Evolutionary conservation across 2,113 vertebrate species (phyloP), one percentile per base, ranked within the genome.

Genomic region (Ptilorrhoa leucosticta): DNA sequence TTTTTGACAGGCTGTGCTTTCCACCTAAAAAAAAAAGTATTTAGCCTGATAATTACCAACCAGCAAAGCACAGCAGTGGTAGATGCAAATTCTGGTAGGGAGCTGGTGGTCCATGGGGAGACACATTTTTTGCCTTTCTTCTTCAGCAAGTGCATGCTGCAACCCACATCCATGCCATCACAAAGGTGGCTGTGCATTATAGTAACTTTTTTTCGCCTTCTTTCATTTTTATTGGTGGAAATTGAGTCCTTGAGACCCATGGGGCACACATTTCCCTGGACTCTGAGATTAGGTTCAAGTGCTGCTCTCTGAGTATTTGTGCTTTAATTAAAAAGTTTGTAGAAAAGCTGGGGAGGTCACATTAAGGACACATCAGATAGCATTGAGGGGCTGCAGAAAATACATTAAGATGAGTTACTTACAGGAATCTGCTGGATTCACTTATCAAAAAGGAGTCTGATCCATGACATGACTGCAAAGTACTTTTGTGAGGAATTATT

Each of bases 231-330:
- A 8, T 10, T 5, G 23, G 15, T 42, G 35, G 56, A 73, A 77
- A 31, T 53, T 75, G 6, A 6, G 22, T 56, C 37, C 37, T 50
- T 57, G 37, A 7, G 6, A n/a, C 37, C 4, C 31, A 42, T 1
- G 0, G 40, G 13, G 16, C 27, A 21, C 13, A 18, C 1, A 2
- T 21, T 85, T 47, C 42, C 17, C 23, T 4, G 1, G 15, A 44
- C 16, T 40, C 16, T 40, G 23, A 66, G 12, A 79, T 56, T 8
- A 58, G 30, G 12, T 44, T 53, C 0, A 2, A 92, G 39, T 18
- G 19, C n/a, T 69, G 6, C 9, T 72, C 15, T 83, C 48, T 1
- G 1, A 28, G 6, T 28, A 39, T 24, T 22, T 69, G 15, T 48
- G 21, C 14, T 65, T 80, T 83, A 70, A 78, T 66, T 57, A 19